A percentile compares a stretch with the other conserved stretches of the same genome.
These are phyloP conservation scores for Hydraecia micacea DNA, from an alignment of 2,888 invertebrate genomes.

Conservation along the genomic window DNA sequence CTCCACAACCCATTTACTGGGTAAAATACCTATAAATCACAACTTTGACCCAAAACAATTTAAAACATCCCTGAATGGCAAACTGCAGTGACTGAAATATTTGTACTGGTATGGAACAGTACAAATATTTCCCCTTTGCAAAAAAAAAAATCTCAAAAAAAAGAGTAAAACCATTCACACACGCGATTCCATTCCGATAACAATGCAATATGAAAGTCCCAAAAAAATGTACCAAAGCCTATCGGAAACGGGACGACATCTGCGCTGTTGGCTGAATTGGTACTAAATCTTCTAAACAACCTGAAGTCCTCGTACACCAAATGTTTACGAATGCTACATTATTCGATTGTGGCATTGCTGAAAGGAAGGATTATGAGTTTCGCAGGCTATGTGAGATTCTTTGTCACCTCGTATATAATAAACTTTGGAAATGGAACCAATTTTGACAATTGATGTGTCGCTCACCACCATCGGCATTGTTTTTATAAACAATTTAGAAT, in stretches of 20 bases:
- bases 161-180: conserved; percentile 21
- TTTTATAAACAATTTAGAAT: background rate
- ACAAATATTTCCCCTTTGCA: background rate
- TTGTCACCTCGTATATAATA: background rate
- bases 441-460: background rate
- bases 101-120: background rate
- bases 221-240: conserved; percentile 36
- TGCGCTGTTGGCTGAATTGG: conserved; percentile 44
- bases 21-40: background rate
- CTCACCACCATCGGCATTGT: background rate
- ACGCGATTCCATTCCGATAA: conserved; percentile 53
- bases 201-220: conserved; percentile 45
- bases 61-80: background rate
- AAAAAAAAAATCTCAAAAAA: conserved; percentile 10
- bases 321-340: conserved; percentile 27
- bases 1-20: background rate
- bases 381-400: background rate
- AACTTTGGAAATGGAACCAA: background rate
- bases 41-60: background rate
- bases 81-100: background rate
- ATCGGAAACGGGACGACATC: conserved; percentile 37
- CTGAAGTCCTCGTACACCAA: conserved; percentile 23
- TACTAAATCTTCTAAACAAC: conserved; percentile 50
- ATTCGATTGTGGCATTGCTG: background rate
- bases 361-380: conserved; percentile 15